phyloP scores from a whole-genome alignment of 2,888 invertebrate species.

The Reticulitermes lucifugus region DNA sequence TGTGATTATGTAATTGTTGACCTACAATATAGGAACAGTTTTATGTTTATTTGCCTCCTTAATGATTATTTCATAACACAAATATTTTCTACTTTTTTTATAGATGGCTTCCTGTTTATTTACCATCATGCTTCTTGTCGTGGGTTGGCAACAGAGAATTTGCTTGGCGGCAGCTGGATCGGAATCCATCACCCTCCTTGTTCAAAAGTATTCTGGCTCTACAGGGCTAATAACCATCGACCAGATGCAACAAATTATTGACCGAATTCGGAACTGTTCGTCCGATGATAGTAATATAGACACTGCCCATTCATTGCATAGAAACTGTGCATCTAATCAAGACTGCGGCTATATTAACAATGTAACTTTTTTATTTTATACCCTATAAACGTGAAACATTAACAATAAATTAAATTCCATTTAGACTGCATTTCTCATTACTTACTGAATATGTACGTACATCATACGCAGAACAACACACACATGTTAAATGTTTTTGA shows the following conservation, averaged over 20 bases:
- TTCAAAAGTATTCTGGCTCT: neutral
- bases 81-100: neutral
- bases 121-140: neutral
- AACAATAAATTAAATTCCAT: neutral
- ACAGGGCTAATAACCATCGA: neutral
- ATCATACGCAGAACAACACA: no score
- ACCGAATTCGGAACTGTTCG: neutral
- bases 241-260: neutral
- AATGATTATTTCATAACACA: no score
- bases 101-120: conserved; percentile 2
- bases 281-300: neutral
- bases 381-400: neutral
- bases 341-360: conserved; percentile 1
- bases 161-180: neutral
- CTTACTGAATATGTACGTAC: no score
- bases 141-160: conserved; percentile 11
- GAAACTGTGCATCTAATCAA: neutral
- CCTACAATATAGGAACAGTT: no score
- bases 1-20: no score
- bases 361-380: neutral
- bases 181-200: neutral
- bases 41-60: no score
- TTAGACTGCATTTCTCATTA: no score
- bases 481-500: no score
- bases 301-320: neutral